Conservation (phyloP, 2,888 invertebrate species). For the Cephus nigrinus region DNA sequence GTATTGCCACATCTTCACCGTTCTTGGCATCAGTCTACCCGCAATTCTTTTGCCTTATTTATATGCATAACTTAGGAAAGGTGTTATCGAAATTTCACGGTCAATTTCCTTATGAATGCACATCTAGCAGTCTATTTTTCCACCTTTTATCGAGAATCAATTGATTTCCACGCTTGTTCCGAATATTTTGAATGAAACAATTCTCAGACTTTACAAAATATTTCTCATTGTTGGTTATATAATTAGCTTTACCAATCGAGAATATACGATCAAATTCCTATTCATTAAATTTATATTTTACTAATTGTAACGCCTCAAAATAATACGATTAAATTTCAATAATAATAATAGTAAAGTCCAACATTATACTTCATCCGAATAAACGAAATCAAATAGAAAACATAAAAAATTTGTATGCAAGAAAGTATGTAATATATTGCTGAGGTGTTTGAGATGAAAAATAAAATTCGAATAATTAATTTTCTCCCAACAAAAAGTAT, state of each 20-base stretch:
- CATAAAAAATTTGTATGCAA: no score
- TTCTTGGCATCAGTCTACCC: slow-evolving; percentile 39
- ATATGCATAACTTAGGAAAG: slow-evolving; percentile 62
- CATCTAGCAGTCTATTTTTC: not conserved
- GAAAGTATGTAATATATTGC: no score
- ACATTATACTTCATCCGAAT: not conserved
- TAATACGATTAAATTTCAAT: not conserved
- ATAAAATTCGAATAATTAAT: not conserved
- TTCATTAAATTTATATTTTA: not conserved
- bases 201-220: not conserved
- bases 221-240: not conserved
- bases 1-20: slow-evolving; percentile 56
- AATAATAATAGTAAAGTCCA: not conserved
- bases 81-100: slow-evolving; percentile 63
- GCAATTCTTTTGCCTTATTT: slow-evolving; percentile 51
- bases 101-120: slow-evolving; percentile 25
- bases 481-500: not conserved
- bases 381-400: no score
- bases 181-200: not conserved
- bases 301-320: not conserved
- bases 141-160: not conserved
- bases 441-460: not conserved
- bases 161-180: not conserved
- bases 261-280: not conserved
- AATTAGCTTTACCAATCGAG: not conserved